Percentiles rank a stretch among this genome's conserved stretches.
Evolutionary conservation across 2,797 vertebrate genomes (phyloP).

Genomic region (Schizopygopsis pylzovi): DNA sequence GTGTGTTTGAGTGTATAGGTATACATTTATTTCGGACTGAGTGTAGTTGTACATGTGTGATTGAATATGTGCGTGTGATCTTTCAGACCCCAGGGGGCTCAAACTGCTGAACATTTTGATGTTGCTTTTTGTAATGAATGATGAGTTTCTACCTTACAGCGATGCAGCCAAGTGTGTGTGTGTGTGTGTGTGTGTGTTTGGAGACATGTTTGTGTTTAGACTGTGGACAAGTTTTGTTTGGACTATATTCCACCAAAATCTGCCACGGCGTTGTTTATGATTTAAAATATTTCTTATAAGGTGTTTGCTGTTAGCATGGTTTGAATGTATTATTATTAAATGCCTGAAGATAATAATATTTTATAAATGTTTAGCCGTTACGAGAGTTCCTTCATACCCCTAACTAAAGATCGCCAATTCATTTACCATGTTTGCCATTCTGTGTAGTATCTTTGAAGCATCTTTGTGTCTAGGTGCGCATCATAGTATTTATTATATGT

Average conservation of each 20-base stretch:
- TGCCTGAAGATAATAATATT: neutral
- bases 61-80: slow-evolving; percentile 53
- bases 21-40: slow-evolving; percentile 37
- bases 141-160: slow-evolving; percentile 71
- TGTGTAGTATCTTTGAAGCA: neutral
- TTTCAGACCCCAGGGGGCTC: slow-evolving; percentile 71
- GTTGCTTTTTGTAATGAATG: slow-evolving; percentile 68
- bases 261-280: slow-evolving; percentile 1
- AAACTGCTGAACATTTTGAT: slow-evolving; percentile 65
- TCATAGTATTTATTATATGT: neutral
- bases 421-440: neutral
- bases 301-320: neutral
- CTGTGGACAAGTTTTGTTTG: neutral
- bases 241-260: neutral
- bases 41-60: slow-evolving; percentile 32
- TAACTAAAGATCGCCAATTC: neutral
- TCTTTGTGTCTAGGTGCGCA: neutral
- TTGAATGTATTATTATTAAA: slow-evolving; percentile 1
- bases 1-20: slow-evolving; percentile 45
- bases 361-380: neutral
- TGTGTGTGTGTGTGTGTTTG: neutral
- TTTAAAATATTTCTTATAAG: neutral
- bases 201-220: neutral
- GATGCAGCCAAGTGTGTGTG: slow-evolving; percentile 64
- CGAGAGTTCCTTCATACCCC: neutral